These are phyloP conservation scores for Thymelicus sylvestris DNA, from an alignment of 2,888 invertebrate species.

Conservation along the genomic window DNA sequence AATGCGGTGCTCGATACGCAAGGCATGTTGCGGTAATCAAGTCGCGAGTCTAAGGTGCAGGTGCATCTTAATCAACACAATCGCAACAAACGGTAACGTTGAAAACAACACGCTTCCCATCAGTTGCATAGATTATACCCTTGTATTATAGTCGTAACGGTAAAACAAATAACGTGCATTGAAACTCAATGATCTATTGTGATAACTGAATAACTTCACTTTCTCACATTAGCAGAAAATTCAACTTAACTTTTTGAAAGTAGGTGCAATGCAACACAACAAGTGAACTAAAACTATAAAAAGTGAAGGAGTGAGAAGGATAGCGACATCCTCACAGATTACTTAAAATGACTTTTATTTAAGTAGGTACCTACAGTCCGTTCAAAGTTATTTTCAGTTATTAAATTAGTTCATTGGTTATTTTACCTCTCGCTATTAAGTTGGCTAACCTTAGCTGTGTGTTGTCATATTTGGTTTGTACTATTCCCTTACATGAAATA, in stretches of 20 bases:
- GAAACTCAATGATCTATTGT: slow-evolving; percentile 51
- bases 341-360: too few species aligned
- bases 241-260: slow-evolving; percentile 69
- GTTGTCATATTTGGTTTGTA: too few species aligned
- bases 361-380: too few species aligned
- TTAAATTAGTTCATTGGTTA: too few species aligned
- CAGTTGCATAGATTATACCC: slow-evolving; percentile 50
- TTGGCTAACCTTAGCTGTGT: too few species aligned
- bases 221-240: slow-evolving; percentile 71
- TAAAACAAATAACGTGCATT: slow-evolving; percentile 65
- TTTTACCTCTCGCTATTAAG: too few species aligned
- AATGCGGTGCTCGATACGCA: slow-evolving; percentile 54
- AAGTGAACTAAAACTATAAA: slow-evolving; percentile 18
- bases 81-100: slow-evolving; percentile 66
- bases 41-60: slow-evolving; percentile 46
- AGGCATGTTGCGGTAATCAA: slow-evolving; percentile 50
- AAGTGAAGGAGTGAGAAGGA: slow-evolving; percentile 48
- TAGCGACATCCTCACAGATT: too few species aligned
- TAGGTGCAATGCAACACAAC: slow-evolving; percentile 59
- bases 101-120: slow-evolving; percentile 63
- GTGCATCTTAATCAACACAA: slow-evolving; percentile 45
- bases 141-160: slow-evolving; percentile 62
- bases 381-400: too few species aligned
- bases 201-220: slow-evolving; percentile 67
- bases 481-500: too few species aligned